Evolutionary conservation across 2,113 vertebrate genomes (phyloP), one percentile per base, ranked within the genome.

Genomic region (Macaca mulatta): DNA sequence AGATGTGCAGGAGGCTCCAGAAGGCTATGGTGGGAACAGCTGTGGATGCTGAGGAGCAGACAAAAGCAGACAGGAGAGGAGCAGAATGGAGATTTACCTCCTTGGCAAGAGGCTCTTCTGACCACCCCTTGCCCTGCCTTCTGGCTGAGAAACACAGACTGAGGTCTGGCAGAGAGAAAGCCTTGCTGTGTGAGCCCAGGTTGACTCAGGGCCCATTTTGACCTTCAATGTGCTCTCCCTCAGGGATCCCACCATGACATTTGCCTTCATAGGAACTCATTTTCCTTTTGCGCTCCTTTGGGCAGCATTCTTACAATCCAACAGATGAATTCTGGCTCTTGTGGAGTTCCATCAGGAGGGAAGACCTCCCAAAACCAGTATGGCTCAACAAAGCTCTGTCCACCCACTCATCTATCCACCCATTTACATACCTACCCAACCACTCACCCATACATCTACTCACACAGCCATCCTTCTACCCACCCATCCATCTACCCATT

Each of bases 171-270:
- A 93, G 11, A 32, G 59, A 75, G 20, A 30, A 55, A n/a, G 43
- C 82, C 70, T 86, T 22, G 10, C 22, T 38, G 35, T 0, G 0
- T 6, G 0, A 10, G 30, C 70, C 23, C 70, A 50, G 35, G 59
- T 7, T 2, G 0, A 59, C 27, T 4, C 9, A 5, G 38, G 50
- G 50, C 4, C 67, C 12, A 4, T 35, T 25, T 0, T 3, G n/a
- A 43, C 80, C 59, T 83, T 55, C 43, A 1, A 14, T 5, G 32
- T 90, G 74, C 32, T 59, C 20, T 72, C 18, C n/a, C n/a, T 20
- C 14, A 32, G 55, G n/a, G 69, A 43, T 30, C 64, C 50, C 2
- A 20, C 7, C 9, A 4, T 18, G 12, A 43, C 22, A 5, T 43
- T 38, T 69, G 61, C 18, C 57, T 75, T 89, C 88, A 17, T 3